Evolutionary conservation across 1,140 invertebrate genomes (phyloP), one percentile per base, ranked within the genome.

Genomic region (Oedothorax gibbosus): DNA sequence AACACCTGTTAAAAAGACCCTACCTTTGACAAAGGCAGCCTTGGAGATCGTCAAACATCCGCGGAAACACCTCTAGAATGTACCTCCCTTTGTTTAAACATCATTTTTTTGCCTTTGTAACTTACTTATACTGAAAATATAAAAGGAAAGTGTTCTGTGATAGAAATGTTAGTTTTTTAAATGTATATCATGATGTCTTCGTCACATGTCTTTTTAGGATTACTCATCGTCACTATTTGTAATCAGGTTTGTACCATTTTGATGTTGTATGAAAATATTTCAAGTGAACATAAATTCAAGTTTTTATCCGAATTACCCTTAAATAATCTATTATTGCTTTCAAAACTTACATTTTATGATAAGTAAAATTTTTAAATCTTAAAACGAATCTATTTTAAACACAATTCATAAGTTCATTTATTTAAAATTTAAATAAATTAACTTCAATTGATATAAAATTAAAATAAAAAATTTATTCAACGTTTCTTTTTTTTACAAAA

Each of bases 1-100:
- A 35, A 35, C 35, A 35, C 35, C 35, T 35, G 35, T 35, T 35
- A 5, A 35, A 35, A 35, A 35, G 35, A 35, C 35, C 68, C 68
- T 49, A 0, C 69, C 69, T 71, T 54, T 53, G 50, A 15, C 54
- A 71, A 51, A 51, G 15, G 5, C 49, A 71, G n/a, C 51, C 69
- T 71, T 71, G 69, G 50, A 20, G 50, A 54, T 53, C 49, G 50
- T 20, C 50, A 71, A 71, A 71, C 69, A 71, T 71, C 69, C 69
- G 69, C 50, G 54, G 54, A 71, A 54, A 10, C 12, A 4, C 69
- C 50, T 49, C 35, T 18, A 49, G 49, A 15, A 7, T 50, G 11
- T 50, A 50, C 66, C 66, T 71, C 69, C 69, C 69, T 71, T 71
- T 71, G 69, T 71, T 71, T 18, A 71, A 71, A 71, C 69, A 71